Conservation (phyloP, 2,113 vertebrate genomes). For the Galeopterus variegatus region DNA sequence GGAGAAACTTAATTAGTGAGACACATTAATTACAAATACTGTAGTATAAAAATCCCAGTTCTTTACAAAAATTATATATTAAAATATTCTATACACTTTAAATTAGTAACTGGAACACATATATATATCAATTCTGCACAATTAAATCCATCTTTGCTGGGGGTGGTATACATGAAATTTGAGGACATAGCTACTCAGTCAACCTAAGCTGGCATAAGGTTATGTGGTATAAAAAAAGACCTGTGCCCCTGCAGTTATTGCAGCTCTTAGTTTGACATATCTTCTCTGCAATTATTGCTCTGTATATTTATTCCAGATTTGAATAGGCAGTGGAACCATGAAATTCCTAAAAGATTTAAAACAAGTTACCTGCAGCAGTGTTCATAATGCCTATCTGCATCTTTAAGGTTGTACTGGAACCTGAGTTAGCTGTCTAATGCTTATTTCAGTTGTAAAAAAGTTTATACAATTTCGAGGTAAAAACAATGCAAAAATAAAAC, state of each 20-base stretch:
- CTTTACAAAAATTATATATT: slow-evolving; percentile 93
- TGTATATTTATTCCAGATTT: slow-evolving; percentile 58
- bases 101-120: slow-evolving; percentile 89
- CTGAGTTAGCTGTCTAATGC: slow-evolving; percentile 86
- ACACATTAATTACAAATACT: slow-evolving; percentile 90
- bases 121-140: slow-evolving; percentile 80
- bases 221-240: neutral
- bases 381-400: slow-evolving; percentile 70
- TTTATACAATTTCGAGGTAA: slow-evolving; percentile 89
- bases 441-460: slow-evolving; percentile 88
- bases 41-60: slow-evolving; percentile 90
- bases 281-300: slow-evolving; percentile 70
- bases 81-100: slow-evolving; percentile 93
- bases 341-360: slow-evolving; percentile 73
- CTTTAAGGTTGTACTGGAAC: slow-evolving; percentile 81
- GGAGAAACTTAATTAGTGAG: slow-evolving; percentile 86
- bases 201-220: slow-evolving; percentile 41
- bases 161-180: slow-evolving; percentile 66
- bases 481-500: slow-evolving; percentile 93
- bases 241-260: neutral
- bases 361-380: slow-evolving; percentile 71
- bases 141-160: slow-evolving; percentile 78
- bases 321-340: slow-evolving; percentile 49
- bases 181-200: slow-evolving; percentile 70
- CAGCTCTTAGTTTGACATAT: slow-evolving; percentile 58